phyloP scores from a whole-genome alignment of 2,888 invertebrate genomes.

The Yponomeuta plumbellus region DNA sequence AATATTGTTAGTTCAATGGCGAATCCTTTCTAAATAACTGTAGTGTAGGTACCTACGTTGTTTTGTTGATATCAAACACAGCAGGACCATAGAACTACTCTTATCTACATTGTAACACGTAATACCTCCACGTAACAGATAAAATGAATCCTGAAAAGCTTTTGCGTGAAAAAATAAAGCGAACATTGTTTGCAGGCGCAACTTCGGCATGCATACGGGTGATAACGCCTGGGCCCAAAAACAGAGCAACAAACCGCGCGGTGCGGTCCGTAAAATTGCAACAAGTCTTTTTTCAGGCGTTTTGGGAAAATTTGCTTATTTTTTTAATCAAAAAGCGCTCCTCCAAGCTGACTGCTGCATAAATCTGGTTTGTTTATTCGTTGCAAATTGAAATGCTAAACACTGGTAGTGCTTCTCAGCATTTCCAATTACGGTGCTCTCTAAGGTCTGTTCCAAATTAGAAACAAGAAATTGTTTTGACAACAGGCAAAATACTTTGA shows the following conservation, averaged over 20 bases:
- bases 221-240: slow-evolving; percentile 22
- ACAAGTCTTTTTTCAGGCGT: not conserved
- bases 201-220: slow-evolving; percentile 21
- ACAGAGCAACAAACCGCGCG: slow-evolving; percentile 6
- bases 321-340: not conserved
- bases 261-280: not conserved
- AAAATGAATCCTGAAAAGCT: not conserved
- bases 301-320: not conserved
- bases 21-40: no score
- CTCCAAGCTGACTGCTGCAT: not conserved
- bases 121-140: not conserved
- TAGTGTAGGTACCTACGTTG: no score
- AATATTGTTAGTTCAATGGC: no score
- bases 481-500: no score
- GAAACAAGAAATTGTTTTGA: no score
- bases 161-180: not conserved
- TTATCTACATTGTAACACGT: not conserved
- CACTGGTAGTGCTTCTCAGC: not conserved
- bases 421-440: not conserved
- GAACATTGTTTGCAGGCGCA: slow-evolving; percentile 13
- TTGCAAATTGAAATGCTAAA: not conserved
- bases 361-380: not conserved
- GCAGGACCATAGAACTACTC: not conserved
- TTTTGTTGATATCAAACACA: not conserved
- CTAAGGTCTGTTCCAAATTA: no score